Evolutionary conservation across 2,797 vertebrate species (phyloP), one percentile per base, ranked within the genome.

Genomic region (Fundulus diaphanus): DNA sequence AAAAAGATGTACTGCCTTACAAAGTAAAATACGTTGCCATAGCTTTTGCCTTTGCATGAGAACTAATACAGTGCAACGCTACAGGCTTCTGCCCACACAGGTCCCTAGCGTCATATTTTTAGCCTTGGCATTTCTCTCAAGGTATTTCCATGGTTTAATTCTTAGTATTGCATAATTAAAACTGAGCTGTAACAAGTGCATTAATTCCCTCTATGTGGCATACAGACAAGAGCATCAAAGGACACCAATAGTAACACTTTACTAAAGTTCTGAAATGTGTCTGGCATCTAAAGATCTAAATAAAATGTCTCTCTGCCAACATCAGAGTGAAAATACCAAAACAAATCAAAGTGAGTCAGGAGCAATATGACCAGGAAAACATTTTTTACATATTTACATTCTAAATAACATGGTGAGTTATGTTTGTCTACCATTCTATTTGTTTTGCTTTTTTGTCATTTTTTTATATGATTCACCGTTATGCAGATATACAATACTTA

Each of bases 81-180:
- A 56, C 88, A 82, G 83, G 80, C 84, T 73, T 68, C 85, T 71
- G 3, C 90, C 86, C 80, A 90, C 90, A 75, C 82, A 51, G 37
- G 69, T 46, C 70, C 82, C 46, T 69, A 49, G 68, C 46, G 63
- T 81, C 73, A 83, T 92, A 93, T 93, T 92, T 93, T 90, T 91
- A 92, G 85, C 77, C 69, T 66, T 92, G 85, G 81, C 85, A 91
- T 91, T 92, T 90, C 78, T 90, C 80, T 88, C 86, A 88, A 84
- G 85, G 81, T 90, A 86, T 92, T 92, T 89, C 74, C 78, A 86
- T 84, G 79, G 73, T 86, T 90, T 74, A 91, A 75, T 66, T 77
- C n/a, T 16, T 67, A 57, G 61, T 76, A 51, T 88, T 88, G 80
- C 82, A 87, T 83, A 85, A 93, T 90, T 91, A 84, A 86, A 84